These are phyloP conservation scores for Stegodyphus dumicola DNA, from an alignment of 1,140 invertebrate species.

Conservation along the genomic window DNA sequence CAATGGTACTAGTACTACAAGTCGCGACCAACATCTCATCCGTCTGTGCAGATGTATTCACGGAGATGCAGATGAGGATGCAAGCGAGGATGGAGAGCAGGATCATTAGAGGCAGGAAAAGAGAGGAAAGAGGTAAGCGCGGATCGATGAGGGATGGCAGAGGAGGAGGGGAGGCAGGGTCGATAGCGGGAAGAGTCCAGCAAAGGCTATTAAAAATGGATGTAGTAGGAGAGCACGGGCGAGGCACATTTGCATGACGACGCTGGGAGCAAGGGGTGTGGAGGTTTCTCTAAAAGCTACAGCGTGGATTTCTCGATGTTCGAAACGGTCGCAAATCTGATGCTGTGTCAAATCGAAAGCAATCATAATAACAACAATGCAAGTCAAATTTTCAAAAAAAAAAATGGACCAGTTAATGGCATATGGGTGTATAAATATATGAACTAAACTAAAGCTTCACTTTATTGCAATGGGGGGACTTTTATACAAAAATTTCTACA, in stretches of 20 bases:
- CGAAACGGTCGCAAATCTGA: too few species aligned
- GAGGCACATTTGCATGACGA: slow-evolving; percentile 59
- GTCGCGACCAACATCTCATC: neutral
- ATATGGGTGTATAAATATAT: too few species aligned
- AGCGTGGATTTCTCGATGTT: too few species aligned
- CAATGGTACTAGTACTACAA: neutral
- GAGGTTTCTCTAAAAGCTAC: neutral
- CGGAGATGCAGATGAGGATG: slow-evolving; percentile 54
- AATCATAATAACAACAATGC: too few species aligned
- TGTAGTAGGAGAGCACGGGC: slow-evolving; percentile 46
- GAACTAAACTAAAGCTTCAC: too few species aligned
- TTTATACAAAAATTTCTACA: too few species aligned
- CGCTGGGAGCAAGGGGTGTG: slow-evolving; percentile 29
- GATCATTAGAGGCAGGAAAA: slow-evolving; percentile 60
- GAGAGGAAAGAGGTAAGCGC: slow-evolving; percentile 51
- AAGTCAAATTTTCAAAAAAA: too few species aligned
- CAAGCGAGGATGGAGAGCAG: slow-evolving; percentile 60
- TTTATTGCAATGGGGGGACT: too few species aligned
- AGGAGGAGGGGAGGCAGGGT: slow-evolving; percentile 16
- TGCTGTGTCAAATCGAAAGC: too few species aligned
- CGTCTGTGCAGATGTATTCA: slow-evolving; percentile 12
- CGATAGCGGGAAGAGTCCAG: slow-evolving; percentile 49
- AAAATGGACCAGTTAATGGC: too few species aligned
- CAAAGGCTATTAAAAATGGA: slow-evolving; percentile 60
- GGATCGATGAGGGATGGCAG: slow-evolving; percentile 9